These are phyloP conservation scores for Agriopis leucophaearia DNA, from an alignment of 2,888 invertebrate genomes.

Conservation along the genomic window DNA sequence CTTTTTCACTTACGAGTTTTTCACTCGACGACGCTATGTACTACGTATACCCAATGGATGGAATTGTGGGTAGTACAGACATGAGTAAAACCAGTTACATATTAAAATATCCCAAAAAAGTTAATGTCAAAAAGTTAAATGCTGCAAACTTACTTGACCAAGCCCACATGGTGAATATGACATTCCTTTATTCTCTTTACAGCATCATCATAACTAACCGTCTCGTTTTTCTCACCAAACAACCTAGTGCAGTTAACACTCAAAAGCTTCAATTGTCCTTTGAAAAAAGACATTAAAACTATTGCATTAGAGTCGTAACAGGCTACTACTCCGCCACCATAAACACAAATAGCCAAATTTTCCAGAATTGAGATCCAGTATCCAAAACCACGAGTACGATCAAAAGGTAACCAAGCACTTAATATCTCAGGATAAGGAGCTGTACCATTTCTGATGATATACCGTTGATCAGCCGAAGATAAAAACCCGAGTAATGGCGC, in stretches of 20 bases:
- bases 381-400: constrained; percentile 64
- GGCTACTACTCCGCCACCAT: constrained; percentile 75
- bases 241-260: constrained; percentile 64
- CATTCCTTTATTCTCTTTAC: constrained; percentile 63
- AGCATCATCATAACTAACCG: constrained; percentile 52
- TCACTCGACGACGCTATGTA: too few relatives aligned
- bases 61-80: too few relatives aligned
- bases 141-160: constrained; percentile 65
- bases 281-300: constrained; percentile 74
- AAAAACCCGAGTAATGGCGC: constrained; percentile 65
- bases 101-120: neutral
- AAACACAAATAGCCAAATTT: constrained; percentile 67
- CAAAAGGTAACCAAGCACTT: constrained; percentile 76
- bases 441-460: constrained; percentile 57
- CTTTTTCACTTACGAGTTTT: too few relatives aligned
- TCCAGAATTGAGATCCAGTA: constrained; percentile 62
- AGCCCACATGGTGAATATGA: constrained; percentile 64
- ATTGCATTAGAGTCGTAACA: constrained; percentile 75
- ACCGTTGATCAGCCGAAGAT: constrained; percentile 54
- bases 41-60: too few relatives aligned
- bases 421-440: constrained; percentile 72
- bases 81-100: neutral
- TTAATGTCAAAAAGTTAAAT: neutral
- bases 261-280: constrained; percentile 72
- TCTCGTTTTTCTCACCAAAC: constrained; percentile 56